Conservation (phyloP, 2,113 vertebrate species). For the Anthoscopus minutus region DNA sequence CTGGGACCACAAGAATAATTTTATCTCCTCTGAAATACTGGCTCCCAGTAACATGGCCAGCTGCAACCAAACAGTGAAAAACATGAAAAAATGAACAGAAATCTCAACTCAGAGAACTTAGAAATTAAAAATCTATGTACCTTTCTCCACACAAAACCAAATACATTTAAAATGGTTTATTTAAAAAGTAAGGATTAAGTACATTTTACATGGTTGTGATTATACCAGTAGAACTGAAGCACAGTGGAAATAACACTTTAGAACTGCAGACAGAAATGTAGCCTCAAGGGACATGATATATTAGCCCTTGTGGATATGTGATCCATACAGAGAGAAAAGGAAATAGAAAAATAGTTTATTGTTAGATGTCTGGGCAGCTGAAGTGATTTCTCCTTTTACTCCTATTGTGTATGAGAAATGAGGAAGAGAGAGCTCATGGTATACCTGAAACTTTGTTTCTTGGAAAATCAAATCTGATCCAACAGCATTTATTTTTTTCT, state of each 20-base stretch:
- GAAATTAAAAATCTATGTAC: not conserved
- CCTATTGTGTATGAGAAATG: not conserved
- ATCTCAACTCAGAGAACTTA: not conserved
- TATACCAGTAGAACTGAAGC: constrained; percentile 61
- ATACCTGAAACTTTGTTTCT: not conserved
- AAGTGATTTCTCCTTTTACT: constrained; percentile 13
- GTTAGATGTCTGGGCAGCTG: constrained; percentile 3
- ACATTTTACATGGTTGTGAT: constrained; percentile 65
- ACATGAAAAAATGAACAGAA: not conserved
- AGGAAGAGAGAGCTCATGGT: not conserved
- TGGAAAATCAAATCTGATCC: not conserved
- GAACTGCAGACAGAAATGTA: constrained; percentile 45
- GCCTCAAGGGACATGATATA: constrained; percentile 56
- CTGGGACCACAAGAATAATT: not conserved
- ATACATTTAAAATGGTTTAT: constrained; percentile 75
- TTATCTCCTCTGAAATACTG: not conserved
- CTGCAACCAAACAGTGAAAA: not conserved
- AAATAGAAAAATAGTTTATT: constrained; percentile 34
- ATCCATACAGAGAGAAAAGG: constrained; percentile 53
- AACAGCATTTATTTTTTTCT: not conserved
- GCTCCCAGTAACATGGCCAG: not conserved
- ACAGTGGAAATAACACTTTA: constrained; percentile 61
- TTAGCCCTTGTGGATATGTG: constrained; percentile 67
- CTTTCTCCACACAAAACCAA: constrained; percentile 27
- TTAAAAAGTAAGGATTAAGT: constrained; percentile 71